Conservation (phyloP, 2,797 vertebrate species). For the Glossophaga mutica region DNA sequence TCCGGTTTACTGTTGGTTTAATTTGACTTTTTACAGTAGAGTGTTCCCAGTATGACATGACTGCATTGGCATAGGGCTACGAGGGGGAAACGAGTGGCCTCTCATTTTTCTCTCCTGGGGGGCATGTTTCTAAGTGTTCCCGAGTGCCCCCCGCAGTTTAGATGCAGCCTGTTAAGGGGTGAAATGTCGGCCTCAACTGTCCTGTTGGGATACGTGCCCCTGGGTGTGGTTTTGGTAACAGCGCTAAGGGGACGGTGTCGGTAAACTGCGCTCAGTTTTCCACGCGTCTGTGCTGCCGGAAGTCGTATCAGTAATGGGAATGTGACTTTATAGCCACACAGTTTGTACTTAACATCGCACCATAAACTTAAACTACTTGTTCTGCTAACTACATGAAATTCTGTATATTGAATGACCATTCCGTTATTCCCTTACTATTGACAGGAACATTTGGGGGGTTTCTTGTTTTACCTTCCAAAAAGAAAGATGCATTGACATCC, state of each 20-base stretch:
- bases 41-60: not conserved
- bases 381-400: not conserved
- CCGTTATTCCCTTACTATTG: not conserved
- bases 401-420: not conserved
- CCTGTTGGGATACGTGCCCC: not conserved
- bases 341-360: not conserved
- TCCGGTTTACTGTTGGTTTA: not conserved
- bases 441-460: not conserved
- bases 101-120: not conserved
- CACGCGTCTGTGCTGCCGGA: not conserved
- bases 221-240: not conserved
- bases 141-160: not conserved
- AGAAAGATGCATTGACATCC: not conserved
- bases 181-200: not conserved
- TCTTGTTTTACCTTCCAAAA: not conserved
- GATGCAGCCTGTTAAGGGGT: not conserved
- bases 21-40: not conserved
- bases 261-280: not conserved
- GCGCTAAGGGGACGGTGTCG: not conserved
- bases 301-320: not conserved
- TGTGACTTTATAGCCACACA: not conserved
- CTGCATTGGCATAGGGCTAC: not conserved
- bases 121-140: not conserved
- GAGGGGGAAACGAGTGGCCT: not conserved
- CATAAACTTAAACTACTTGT: not conserved